phyloP scores from a whole-genome alignment of 2,797 vertebrate genomes.

The Scyliorhinus canicula region DNA sequence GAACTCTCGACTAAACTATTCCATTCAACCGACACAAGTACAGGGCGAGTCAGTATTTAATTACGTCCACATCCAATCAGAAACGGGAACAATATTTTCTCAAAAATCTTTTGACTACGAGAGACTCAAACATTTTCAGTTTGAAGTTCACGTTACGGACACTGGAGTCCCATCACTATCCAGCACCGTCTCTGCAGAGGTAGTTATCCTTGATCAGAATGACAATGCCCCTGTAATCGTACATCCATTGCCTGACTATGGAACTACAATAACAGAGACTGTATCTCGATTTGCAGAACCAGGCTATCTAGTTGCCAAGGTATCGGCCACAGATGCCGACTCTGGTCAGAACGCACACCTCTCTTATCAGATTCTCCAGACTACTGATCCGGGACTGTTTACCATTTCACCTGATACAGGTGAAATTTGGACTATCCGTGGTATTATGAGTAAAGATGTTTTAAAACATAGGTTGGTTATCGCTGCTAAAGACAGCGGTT shows the following conservation, averaged over 20 bases:
- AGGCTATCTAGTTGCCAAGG: not conserved
- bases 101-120: not conserved
- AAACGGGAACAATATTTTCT: not conserved
- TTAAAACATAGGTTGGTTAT: not conserved
- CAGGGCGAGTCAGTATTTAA: not conserved
- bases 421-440: not conserved
- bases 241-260: not conserved
- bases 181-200: not conserved
- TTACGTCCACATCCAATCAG: not conserved
- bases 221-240: not conserved
- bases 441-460: not conserved
- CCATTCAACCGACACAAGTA: not conserved
- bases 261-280: not conserved
- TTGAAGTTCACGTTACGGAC: not conserved
- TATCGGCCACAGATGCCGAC: not conserved
- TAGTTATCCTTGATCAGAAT: not conserved
- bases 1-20: not conserved
- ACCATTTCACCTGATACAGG: not conserved
- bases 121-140: not conserved
- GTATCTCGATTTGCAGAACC: not conserved
- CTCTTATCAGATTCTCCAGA: not conserved
- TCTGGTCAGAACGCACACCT: not conserved
- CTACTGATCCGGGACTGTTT: not conserved
- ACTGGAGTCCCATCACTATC: not conserved
- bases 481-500: constrained; percentile 52